These are phyloP conservation scores for Sinotaia quadrata DNA, from an alignment of 2,888 invertebrate species.

Conservation along the genomic window DNA sequence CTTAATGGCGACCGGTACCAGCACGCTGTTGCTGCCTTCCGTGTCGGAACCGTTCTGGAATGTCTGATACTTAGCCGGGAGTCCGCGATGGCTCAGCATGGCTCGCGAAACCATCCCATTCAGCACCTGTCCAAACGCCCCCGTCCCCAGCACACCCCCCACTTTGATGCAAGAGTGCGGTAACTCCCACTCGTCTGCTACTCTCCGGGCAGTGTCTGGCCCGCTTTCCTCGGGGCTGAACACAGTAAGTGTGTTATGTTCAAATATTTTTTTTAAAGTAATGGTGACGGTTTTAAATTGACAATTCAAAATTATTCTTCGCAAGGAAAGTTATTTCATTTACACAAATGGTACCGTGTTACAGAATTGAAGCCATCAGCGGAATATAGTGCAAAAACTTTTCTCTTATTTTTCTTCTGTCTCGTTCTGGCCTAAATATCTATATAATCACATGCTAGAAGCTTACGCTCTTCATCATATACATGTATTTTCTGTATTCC, in stretches of 20 bases:
- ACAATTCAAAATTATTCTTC: not conserved
- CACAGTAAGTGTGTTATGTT: slow-evolving; percentile 13
- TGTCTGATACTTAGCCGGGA: slow-evolving; percentile 25
- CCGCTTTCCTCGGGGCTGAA: not conserved
- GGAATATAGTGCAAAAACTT: too few species aligned
- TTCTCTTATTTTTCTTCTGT: too few species aligned
- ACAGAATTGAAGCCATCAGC: too few species aligned
- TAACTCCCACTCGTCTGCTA: slow-evolving; percentile 61
- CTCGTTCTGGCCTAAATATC: too few species aligned
- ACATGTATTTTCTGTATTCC: too few species aligned
- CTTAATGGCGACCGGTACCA: slow-evolving; percentile 60
- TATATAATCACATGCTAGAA: too few species aligned
- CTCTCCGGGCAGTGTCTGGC: slow-evolving; percentile 35
- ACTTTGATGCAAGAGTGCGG: slow-evolving; percentile 54
- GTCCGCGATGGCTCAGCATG: slow-evolving; percentile 46
- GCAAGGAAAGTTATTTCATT: not conserved
- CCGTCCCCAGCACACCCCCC: slow-evolving; percentile 56
- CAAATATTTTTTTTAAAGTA: too few species aligned
- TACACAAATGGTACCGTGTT: not conserved
- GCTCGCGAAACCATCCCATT: slow-evolving; percentile 55
- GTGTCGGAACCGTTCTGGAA: not conserved
- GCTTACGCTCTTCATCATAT: too few species aligned
- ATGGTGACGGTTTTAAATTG: too few species aligned
- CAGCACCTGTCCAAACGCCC: slow-evolving; percentile 65
- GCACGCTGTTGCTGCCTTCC: slow-evolving; percentile 26